Evolutionary conservation across 2,113 vertebrate species (phyloP).

Genomic region (Tretioscincus oriximinensis): DNA sequence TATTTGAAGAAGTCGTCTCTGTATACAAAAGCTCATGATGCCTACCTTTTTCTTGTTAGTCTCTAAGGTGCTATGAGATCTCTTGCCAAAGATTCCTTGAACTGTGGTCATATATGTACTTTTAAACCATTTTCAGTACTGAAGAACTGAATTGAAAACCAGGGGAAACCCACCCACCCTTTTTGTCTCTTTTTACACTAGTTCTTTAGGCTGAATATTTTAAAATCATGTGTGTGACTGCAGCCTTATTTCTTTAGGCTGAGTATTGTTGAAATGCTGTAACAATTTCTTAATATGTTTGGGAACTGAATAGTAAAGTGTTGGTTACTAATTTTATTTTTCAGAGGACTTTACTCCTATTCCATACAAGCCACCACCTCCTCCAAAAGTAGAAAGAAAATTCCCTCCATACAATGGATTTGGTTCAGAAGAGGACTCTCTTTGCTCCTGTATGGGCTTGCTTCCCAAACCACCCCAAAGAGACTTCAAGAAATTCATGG

Average conservation of each 20-base stretch:
- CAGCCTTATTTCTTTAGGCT: constrained; percentile 3
- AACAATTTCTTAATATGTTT: constrained; percentile 52
- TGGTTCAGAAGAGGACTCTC: constrained; percentile 93
- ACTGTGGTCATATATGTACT: too few relatives aligned
- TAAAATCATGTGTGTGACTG: too few relatives aligned
- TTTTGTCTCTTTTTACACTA: too few relatives aligned
- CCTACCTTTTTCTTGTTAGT: too few relatives aligned
- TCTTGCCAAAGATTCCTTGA: too few relatives aligned
- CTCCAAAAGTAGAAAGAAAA: constrained; percentile 66
- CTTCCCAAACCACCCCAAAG: constrained; percentile 72
- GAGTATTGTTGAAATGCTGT: constrained; percentile 52
- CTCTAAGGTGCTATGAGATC: too few relatives aligned
- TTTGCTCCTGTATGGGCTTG: constrained; percentile 79
- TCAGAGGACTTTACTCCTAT: constrained; percentile 85
- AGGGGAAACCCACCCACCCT: too few relatives aligned
- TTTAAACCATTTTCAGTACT: too few relatives aligned
- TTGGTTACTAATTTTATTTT: constrained; percentile 60
- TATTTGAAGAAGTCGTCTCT: too few relatives aligned
- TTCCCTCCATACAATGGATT: constrained; percentile 90
- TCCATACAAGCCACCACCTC: constrained; percentile 69
- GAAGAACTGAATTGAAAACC: too few relatives aligned
- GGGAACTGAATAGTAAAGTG: constrained; percentile 51
- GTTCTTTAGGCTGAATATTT: too few relatives aligned
- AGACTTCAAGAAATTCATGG: constrained; percentile 80
- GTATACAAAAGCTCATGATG: too few relatives aligned